Conservation (phyloP, 35 echinoderm and acorn worm species). For the Diadema setosum region DNA sequence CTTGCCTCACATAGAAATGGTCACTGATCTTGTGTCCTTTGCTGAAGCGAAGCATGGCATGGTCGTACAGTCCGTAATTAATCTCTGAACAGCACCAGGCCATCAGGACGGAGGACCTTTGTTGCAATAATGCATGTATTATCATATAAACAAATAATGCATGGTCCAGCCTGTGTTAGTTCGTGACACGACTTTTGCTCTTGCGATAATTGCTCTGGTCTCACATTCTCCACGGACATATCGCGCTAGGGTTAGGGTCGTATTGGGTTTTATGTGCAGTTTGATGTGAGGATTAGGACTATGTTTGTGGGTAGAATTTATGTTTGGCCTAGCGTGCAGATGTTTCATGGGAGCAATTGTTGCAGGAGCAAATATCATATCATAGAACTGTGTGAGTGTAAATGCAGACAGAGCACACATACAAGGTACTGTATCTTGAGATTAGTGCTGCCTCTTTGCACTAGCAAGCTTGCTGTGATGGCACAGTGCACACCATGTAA, state of each 20-base stretch:
- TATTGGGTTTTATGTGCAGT: too few relatives aligned
- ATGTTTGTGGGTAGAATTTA: too few relatives aligned
- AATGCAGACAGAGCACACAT: not conserved
- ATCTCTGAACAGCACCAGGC: conserved; percentile 83
- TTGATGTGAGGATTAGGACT: too few relatives aligned
- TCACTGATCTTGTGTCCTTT: conserved; percentile 91
- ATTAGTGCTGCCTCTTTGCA: not conserved
- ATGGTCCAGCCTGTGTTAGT: not conserved
- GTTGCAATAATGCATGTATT: not conserved
- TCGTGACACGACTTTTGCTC: too few relatives aligned
- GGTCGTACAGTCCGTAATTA: conserved; percentile 93
- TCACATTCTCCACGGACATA: too few relatives aligned
- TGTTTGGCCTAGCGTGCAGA: too few relatives aligned
- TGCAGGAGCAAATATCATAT: too few relatives aligned
- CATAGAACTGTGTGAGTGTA: too few relatives aligned
- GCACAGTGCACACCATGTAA: too few relatives aligned
- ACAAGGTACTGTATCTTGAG: not conserved
- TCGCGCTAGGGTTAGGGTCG: too few relatives aligned
- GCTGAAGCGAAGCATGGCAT: conserved; percentile 92
- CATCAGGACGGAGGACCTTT: conserved; percentile 84
- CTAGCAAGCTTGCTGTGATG: not conserved
- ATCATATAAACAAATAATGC: not conserved
- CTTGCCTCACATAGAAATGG: conserved; percentile 91
- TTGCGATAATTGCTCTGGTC: too few relatives aligned
- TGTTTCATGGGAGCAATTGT: too few relatives aligned